Evolutionary conservation across 2,888 invertebrate species (phyloP).

Genomic region (Drosophila tanythrix): DNA sequence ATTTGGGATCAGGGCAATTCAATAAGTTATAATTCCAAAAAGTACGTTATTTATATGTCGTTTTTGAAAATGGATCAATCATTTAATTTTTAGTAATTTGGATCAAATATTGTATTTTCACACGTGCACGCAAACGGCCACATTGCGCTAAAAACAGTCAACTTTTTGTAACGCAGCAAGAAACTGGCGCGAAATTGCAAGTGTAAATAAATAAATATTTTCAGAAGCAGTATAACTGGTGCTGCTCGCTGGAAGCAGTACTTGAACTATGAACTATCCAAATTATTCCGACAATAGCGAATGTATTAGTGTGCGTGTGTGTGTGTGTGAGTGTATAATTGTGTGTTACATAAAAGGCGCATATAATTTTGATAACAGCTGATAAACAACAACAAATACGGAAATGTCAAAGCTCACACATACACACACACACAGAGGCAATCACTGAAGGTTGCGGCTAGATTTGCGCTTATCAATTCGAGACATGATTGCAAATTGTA

Average conservation of each 20-base stretch:
- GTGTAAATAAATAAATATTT: conserved; percentile 24
- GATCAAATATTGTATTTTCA: conserved; percentile 13
- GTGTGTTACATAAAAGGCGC: conserved; percentile 53
- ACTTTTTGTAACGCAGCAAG: conserved; percentile 10
- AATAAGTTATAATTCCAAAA: background rate
- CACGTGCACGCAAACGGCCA: conserved; percentile 12
- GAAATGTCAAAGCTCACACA: conserved; percentile 33
- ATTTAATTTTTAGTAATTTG: background rate
- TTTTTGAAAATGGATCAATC: too few relatives aligned
- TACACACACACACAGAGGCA: conserved; percentile 2
- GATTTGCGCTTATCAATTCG: conserved; percentile 27
- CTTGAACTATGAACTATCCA: background rate
- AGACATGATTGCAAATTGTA: conserved; percentile 2
- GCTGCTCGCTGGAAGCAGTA: background rate
- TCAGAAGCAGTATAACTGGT: background rate
- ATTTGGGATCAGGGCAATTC: background rate
- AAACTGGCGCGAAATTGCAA: conserved; percentile 39
- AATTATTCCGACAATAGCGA: background rate
- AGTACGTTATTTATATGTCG: background rate
- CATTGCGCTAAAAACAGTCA: conserved; percentile 16
- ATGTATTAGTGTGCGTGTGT: background rate
- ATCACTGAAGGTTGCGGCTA: conserved; percentile 59
- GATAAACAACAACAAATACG: conserved; percentile 59
- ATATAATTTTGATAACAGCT: conserved; percentile 41
- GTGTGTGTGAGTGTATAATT: conserved; percentile 18